Conservation (phyloP, 2,888 invertebrate species). For the Apotomis betuletana region DNA sequence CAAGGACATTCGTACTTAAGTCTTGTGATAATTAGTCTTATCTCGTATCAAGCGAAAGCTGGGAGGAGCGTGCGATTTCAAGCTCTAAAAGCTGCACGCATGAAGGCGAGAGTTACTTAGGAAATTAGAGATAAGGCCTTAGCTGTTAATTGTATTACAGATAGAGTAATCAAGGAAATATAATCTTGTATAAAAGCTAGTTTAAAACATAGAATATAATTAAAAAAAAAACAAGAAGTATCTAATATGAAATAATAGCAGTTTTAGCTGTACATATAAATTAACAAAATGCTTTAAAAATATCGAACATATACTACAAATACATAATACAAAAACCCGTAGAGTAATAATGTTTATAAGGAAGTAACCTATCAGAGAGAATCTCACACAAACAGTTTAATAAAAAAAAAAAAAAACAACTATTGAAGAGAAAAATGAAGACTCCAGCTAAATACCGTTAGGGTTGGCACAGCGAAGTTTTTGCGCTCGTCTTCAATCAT, state of each 20-base stretch:
- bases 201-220: neutral
- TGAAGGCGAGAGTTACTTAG: conserved; percentile 35
- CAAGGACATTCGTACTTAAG: conserved; percentile 51
- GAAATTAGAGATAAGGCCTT: conserved; percentile 9
- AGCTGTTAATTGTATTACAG: conserved; percentile 2
- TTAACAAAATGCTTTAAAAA: no score
- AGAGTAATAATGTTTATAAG: neutral
- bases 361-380: neutral
- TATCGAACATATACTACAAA: no score
- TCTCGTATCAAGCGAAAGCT: conserved; percentile 43
- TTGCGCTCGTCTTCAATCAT: conserved; percentile 41
- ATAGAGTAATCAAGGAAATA: neutral
- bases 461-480: conserved; percentile 39
- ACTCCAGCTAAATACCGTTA: conserved; percentile 39
- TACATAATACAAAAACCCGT: no score
- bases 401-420: conserved; percentile 12
- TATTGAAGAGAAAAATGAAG: conserved; percentile 26
- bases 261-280: no score
- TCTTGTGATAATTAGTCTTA: conserved; percentile 54
- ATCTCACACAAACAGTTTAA: neutral
- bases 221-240: neutral
- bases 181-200: neutral
- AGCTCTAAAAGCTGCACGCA: conserved; percentile 32
- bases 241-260: neutral
- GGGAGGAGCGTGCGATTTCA: conserved; percentile 30